Evolutionary conservation across 2,113 vertebrate species (phyloP), one percentile per base, ranked within the genome.

Genomic region (Monopterus albus): DNA sequence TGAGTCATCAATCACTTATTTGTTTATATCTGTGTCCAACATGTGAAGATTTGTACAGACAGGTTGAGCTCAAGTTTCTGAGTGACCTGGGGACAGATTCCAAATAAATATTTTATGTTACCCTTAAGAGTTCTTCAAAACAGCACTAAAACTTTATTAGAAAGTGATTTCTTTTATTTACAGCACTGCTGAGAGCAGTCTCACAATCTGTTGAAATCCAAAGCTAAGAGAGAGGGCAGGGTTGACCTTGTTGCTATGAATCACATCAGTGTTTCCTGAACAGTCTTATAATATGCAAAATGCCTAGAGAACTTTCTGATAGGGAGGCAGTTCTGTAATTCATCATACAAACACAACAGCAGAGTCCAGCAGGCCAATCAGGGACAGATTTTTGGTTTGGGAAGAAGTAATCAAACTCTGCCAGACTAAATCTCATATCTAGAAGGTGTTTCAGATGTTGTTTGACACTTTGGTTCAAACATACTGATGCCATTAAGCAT

Each of bases 1-100:
- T 13, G 12, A 45, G 63, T 78, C 73, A 60, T 79, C 74, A 56
- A 35, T 79, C 58, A 33, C 5, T 14, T 17, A 6, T 65, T n/a
- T 47, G 47, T 56, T 17, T 9, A 35, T 51, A 39, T 65, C 60
- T 53, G 17, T 26, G 40, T 60, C 17, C 17, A 14, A 25, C 3
- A 2, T 39, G 28, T 49, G 42, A 49, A 70, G 28, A 59, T 58
- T 71, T 45, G 67, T 31, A 38, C 14, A 20, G n/a, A 53, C 23
- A 25, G 29, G 21, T 26, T 58, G 42, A 50, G 43, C 25, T 67
- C 25, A 0, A 3, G 40, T 51, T 59, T 75, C n/a, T 26, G 15
- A 29, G 13, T 17, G 33, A 71, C 42, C 29, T 13, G 50, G 50
- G 56, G 40, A 71, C 38, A 75, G n/a, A 47, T 60, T 60, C 17